These are phyloP conservation scores for Oophaga pumilio DNA, from an alignment of 2,113 vertebrate species.

Conservation along the genomic window DNA sequence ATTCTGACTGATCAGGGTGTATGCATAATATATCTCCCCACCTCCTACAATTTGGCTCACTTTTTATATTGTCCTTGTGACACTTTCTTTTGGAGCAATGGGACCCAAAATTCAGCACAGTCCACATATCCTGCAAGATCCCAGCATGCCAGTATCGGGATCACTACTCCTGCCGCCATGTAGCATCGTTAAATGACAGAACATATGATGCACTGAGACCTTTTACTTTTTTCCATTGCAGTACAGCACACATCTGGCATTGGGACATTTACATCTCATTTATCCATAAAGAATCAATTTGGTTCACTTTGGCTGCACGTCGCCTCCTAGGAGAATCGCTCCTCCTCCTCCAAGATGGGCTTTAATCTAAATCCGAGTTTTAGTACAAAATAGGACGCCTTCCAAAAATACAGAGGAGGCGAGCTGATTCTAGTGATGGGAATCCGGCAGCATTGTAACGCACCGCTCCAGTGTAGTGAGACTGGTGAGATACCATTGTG, in stretches of 20 bases:
- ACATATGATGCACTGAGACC: neutral
- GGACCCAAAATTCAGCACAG: neutral
- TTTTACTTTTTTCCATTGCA: neutral
- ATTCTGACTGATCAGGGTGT: no score
- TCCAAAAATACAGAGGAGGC: neutral
- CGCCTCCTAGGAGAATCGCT: neutral
- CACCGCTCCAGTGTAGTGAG: neutral
- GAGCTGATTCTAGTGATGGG: neutral
- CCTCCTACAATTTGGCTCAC: no score
- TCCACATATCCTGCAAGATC: neutral
- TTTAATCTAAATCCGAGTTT: no score
- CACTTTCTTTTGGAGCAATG: no score
- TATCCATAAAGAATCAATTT: neutral
- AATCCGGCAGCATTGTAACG: neutral
- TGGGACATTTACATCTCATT: neutral
- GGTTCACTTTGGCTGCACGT: neutral
- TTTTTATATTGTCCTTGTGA: no score
- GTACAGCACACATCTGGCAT: neutral
- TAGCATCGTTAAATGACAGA: neutral
- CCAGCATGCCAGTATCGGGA: neutral
- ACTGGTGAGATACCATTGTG: no score
- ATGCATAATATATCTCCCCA: no score
- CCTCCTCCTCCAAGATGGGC: neutral
- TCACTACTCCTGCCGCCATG: neutral
- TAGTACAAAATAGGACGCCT: neutral